A percentile compares a stretch with the other conserved stretches of the same genome.
Evolutionary conservation across 1,140 invertebrate species (phyloP).

Genomic region (Drosophila melanica): DNA sequence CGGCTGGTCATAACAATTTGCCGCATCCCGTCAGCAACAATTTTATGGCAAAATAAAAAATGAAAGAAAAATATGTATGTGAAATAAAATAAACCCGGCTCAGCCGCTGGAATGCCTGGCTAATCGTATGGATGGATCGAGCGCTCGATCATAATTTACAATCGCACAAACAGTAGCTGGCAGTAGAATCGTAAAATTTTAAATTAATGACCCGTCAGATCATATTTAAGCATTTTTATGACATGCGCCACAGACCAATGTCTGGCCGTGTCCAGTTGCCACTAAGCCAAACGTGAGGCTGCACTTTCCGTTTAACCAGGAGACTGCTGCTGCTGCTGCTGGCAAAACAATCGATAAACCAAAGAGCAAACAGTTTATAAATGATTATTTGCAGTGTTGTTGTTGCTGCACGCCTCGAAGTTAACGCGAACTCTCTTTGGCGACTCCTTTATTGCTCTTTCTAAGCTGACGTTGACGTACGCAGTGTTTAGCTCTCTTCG

Average conservation of each 20-base stretch:
- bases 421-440: not conserved
- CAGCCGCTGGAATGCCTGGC: slow-evolving; percentile 40
- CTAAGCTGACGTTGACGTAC: not conserved
- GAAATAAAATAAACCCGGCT: slow-evolving; percentile 9
- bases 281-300: slow-evolving; percentile 7
- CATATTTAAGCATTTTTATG: slow-evolving; percentile 82
- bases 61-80: not conserved
- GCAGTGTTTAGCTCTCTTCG: slow-evolving; percentile 8
- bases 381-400: slow-evolving; percentile 30
- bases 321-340: too few relatives aligned
- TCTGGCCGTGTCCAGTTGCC: slow-evolving; percentile 3
- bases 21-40: slow-evolving; percentile 42
- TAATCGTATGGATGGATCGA: slow-evolving; percentile 33
- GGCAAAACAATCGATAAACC: slow-evolving; percentile 39
- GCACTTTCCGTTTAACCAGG: slow-evolving; percentile 17
- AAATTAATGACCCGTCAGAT: slow-evolving; percentile 82
- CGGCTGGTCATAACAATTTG: slow-evolving; percentile 69
- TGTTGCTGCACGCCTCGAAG: slow-evolving; percentile 14
- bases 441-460: not conserved
- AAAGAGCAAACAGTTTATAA: slow-evolving; percentile 33
- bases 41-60: slow-evolving; percentile 48
- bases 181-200: slow-evolving; percentile 76
- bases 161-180: slow-evolving; percentile 79
- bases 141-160: slow-evolving; percentile 74
- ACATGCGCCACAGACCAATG: slow-evolving; percentile 10